Base-by-base conservation (phyloP, 30 jellyfish, hydroid and myxozoan genomes). In the Mastigias papua region DNA sequence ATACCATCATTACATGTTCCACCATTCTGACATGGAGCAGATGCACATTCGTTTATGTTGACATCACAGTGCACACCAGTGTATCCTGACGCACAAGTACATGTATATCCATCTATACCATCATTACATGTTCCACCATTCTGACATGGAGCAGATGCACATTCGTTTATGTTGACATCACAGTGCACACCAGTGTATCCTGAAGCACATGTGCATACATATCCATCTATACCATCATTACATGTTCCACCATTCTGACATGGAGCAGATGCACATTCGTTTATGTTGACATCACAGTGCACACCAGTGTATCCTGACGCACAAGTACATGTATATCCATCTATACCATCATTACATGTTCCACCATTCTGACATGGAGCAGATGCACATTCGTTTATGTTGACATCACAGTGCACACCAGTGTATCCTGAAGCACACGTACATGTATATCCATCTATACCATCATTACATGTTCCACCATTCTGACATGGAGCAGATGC, bases 391-490 rank as follows among this genome's bases (percentile, higher is more conserved):
- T 89, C 97, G 28, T 89, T 49, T 46, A 89, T 80, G 66, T 89
- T 76, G 0, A 82, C 69, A 78, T 8, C 34, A 69, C 97, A 89
- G 19, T 46, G 48, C 48, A 70, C 79, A 1, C 97, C 97, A 15
- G 81, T 74, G 68, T 71, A 89, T 28, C 97, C 97, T 16, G 97
- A 87, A 48, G 19, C 15, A 69, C 97, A 89, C n/a, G 69, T 74
- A 61, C 97, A 89, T 23, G 76, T 26, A 50, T 51, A 78, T 81
- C 64, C 90, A 31, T 54, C 54, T 19, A 76, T 31, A 34, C 49
- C 65, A 66, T 89, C 97, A 31, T 71, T 65, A 78, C 97, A 89
- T 34, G 19, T 16, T 3, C 82, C 91, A 5, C 86, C 88, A 35
- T 89, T 89, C n/a, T 28, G 48, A 81, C 97, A 89, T 1, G 97